Evolutionary conservation across 35 echinoderm and acorn worm species (phyloP), one percentile per base, ranked within the genome.

Genomic region (Amphiura filiformis): DNA sequence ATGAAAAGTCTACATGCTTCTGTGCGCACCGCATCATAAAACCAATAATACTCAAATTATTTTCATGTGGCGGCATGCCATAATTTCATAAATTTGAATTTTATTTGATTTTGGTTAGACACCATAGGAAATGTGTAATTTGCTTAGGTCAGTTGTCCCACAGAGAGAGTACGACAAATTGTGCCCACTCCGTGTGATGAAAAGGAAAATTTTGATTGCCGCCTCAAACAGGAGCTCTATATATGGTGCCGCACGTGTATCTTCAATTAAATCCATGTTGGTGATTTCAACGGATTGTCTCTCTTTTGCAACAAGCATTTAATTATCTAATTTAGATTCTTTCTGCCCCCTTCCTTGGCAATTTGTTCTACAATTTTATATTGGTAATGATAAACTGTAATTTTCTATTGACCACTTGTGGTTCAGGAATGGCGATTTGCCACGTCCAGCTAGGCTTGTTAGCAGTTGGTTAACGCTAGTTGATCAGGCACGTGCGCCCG

Each of bases 21-120:
- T 26, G 61, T 70, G 15, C 26, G 61, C 15, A 70, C 2, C 26
- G 61, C 15, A 70, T 3, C 1, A 1, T 30, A 70, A 70, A 70
- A 70, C 61, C 61, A 70, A 70, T 70, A 70, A 70, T 70, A n/a
- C 61, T 70, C 61, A 70, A 70, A 70, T 70, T 70, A 70, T 70
- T 70, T 7, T 70, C 61, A 18, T 70, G 61, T 30, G 28, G 61
- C 28, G 61, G 61, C 61, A 70, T 26, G 61, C 61, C 61, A 70
- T 70, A 70, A 70, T n/a, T 70, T n/a, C 28, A 70, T 70, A 18
- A 70, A 70, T 70, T 70, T 70, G 61, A 70, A 70, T 70, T 70
- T 70, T 70, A 70, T 70, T 70, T 70, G 61, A 70, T 70, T 70
- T 70, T 70, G 61, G 61, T 30, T 30, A 70, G 61, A n/a, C 61